Evolutionary conservation across 2,888 invertebrate genomes (phyloP).

Genomic region (Metallyticus violacea): DNA sequence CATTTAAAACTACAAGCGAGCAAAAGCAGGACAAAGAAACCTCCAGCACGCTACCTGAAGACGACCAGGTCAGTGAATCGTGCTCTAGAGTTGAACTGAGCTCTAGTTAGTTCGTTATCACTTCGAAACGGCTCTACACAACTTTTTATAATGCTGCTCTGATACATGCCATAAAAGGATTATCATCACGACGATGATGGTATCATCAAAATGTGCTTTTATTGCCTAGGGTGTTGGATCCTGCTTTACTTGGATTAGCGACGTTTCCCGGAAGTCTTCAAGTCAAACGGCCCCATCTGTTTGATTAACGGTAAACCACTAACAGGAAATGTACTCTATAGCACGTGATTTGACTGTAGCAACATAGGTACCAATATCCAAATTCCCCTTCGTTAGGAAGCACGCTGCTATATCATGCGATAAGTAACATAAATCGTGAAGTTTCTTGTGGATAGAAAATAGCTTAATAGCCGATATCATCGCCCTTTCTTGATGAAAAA

Average conservation of each 20-base stretch:
- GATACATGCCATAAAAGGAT: not conserved
- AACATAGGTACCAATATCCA: too few relatives aligned
- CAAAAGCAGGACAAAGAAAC: too few relatives aligned
- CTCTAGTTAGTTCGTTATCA: not conserved
- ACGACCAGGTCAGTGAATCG: too few relatives aligned
- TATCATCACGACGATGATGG: not conserved
- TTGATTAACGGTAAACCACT: not conserved
- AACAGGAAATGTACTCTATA: not conserved
- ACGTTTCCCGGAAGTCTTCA: not conserved
- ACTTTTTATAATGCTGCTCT: not conserved
- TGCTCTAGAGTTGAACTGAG: too few relatives aligned
- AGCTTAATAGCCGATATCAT: too few relatives aligned
- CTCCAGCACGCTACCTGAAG: too few relatives aligned
- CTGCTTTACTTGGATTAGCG: not conserved
- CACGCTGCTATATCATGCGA: too few relatives aligned
- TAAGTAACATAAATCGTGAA: too few relatives aligned
- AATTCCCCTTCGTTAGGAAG: too few relatives aligned
- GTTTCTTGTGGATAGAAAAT: too few relatives aligned
- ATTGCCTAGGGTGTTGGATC: not conserved
- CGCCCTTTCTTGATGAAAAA: too few relatives aligned
- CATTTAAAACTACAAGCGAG: too few relatives aligned
- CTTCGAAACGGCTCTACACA: not conserved
- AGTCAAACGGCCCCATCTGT: not conserved
- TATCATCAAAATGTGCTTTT: not conserved
- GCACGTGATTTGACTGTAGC: not conserved